Evolutionary conservation across 2,113 vertebrate genomes (phyloP).

Genomic region (Nettapus auritus): DNA sequence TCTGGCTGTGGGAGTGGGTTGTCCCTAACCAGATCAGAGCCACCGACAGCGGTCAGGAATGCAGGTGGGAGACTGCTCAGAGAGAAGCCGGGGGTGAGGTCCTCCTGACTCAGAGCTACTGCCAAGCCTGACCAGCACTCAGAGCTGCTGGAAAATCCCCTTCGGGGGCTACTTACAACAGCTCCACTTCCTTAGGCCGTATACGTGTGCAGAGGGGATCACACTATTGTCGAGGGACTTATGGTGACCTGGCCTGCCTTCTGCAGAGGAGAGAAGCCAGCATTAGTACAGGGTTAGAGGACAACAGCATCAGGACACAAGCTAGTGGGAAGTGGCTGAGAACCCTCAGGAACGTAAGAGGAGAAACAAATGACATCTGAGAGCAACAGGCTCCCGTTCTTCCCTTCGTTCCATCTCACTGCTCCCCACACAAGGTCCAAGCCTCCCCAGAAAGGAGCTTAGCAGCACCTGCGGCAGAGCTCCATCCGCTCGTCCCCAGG

Average conservation of each 20-base stretch:
- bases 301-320: neutral
- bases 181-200: constrained; percentile 71
- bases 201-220: constrained; percentile 70
- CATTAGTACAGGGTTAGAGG: constrained; percentile 65
- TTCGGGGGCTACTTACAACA: constrained; percentile 59
- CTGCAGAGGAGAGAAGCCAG: constrained; percentile 76
- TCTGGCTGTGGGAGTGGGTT: neutral
- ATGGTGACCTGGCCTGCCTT: constrained; percentile 77
- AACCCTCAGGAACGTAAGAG: neutral
- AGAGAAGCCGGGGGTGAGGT: neutral
- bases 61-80: neutral
- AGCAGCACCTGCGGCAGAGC: neutral
- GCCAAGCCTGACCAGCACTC: neutral
- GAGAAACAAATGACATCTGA: neutral
- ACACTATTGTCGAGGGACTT: constrained; percentile 83
- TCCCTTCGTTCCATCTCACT: neutral
- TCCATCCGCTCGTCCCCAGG: neutral
- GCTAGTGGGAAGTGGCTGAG: neutral
- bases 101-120: neutral
- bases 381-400: neutral
- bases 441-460: neutral
- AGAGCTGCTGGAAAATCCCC: constrained; percentile 40
- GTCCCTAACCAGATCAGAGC: neutral
- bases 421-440: neutral
- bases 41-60: neutral